A percentile compares a stretch with the other conserved stretches of the same genome.
Evolutionary conservation across 2,888 invertebrate species (phyloP).

Genomic region (Erynnis tages): DNA sequence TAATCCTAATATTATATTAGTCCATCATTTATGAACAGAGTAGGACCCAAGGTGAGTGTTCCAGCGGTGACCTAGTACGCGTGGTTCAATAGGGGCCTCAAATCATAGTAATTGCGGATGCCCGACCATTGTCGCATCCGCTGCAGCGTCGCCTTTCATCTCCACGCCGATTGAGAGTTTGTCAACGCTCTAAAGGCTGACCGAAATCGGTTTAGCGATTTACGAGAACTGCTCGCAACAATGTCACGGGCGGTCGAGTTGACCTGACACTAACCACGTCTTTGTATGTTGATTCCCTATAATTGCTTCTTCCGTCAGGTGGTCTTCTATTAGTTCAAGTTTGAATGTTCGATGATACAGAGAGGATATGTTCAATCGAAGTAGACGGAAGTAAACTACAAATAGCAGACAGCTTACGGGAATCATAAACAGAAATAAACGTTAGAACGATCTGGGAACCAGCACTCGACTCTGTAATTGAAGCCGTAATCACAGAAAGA

Average conservation of each 20-base stretch:
- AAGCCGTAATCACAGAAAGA: constrained; percentile 24
- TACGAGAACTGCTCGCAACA: constrained; percentile 9
- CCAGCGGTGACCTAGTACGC: constrained; percentile 34
- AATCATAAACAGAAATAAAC: background rate
- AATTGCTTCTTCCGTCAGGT: constrained; percentile 16
- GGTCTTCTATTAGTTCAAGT: constrained; percentile 6
- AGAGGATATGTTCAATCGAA: too few relatives aligned
- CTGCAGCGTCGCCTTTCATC: constrained; percentile 41
- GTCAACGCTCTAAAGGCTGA: constrained; percentile 20
- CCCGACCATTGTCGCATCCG: constrained; percentile 53
- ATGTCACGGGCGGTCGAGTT: constrained; percentile 17
- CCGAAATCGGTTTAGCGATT: constrained; percentile 22
- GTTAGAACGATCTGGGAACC: constrained; percentile 2
- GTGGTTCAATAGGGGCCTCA: constrained; percentile 50
- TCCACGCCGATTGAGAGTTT: constrained; percentile 22
- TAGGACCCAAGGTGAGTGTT: constrained; percentile 36
- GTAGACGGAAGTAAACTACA: background rate
- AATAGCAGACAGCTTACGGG: background rate
- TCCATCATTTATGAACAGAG: constrained; percentile 4
- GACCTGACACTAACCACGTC: constrained; percentile 3
- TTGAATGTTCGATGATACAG: too few relatives aligned
- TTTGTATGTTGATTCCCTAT: constrained; percentile 14
- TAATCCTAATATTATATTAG: too few relatives aligned
- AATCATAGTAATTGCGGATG: constrained; percentile 63
- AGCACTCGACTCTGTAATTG: constrained; percentile 10